Evolutionary conservation across 2,888 invertebrate species (phyloP).

Genomic region (Falcaria lacertinaria): DNA sequence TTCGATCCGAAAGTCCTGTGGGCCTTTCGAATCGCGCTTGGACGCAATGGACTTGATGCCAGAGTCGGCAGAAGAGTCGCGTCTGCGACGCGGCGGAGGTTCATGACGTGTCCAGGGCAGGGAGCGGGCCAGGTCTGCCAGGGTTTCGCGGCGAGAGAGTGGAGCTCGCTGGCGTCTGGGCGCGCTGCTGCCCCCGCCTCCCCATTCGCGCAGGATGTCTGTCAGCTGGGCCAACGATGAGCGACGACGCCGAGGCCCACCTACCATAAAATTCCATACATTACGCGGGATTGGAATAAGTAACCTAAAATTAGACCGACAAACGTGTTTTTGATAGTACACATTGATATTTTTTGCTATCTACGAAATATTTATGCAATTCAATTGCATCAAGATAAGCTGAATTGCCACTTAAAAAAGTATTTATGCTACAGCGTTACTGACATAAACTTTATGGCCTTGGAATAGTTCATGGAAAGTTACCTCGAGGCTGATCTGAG

Average conservation of each 20-base stretch:
- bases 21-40: slow-evolving; percentile 85
- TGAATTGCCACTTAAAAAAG: not conserved
- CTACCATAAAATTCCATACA: slow-evolving; percentile 33
- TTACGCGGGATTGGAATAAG: not conserved
- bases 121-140: slow-evolving; percentile 92
- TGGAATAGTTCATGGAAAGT: not conserved
- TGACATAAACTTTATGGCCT: not conserved
- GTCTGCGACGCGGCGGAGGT: slow-evolving; percentile 83
- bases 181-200: slow-evolving; percentile 81
- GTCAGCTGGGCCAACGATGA: slow-evolving; percentile 93
- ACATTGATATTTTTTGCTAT: not conserved
- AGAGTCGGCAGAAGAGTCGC: slow-evolving; percentile 93
- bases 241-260: slow-evolving; percentile 85
- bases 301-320: too few species aligned
- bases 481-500: slow-evolving; percentile 73
- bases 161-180: slow-evolving; percentile 81
- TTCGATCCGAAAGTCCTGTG: slow-evolving; percentile 85
- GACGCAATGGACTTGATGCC: slow-evolving; percentile 88
- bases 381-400: not conserved
- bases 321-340: not conserved
- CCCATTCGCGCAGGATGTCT: slow-evolving; percentile 93
- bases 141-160: slow-evolving; percentile 90
- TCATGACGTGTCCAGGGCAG: slow-evolving; percentile 88
- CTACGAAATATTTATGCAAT: too few species aligned
- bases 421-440: not conserved